Evolutionary conservation across 2,797 vertebrate genomes (phyloP), one percentile per base, ranked within the genome.

Genomic region (Crocodylus rhombifer): DNA sequence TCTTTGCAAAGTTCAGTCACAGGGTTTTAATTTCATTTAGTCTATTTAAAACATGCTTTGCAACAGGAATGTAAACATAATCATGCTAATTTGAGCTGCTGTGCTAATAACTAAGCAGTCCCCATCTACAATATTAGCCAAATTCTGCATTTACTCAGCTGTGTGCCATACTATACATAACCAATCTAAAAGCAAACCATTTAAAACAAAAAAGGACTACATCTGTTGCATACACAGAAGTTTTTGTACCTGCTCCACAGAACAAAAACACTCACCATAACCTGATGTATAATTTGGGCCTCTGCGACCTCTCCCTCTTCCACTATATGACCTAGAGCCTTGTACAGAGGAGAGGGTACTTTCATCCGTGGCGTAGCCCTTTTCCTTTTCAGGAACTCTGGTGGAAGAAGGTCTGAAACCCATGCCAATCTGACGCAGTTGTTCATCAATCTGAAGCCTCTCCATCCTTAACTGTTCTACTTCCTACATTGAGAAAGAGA

Each of bases 391-490:
- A 21, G 98, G 96, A 55, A 98, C 97, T 93, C 98, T 98, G 88
- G 96, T 91, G 2, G 98, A 98, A 80, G 97, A 97, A 71, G 99
- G 98, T 89, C 99, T 98, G 97, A 99, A 99, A 91, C 99, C 99
- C 98, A 99, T 98, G 91, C 98, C 99, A 74, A 99, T 98, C 98
- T 99, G 99, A 91, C 99, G 98, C 55, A 99, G 96, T 82, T 99
- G 99, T 65, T 99, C 99, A 25, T 99, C 99, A 25, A 99, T 99
- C 97, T 99, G 99, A 93, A 99, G 98, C 88, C 99, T 98, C 97
- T 99, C 99, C 98, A 99, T 96, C 84, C 99, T 98, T 95, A 99
- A 98, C 61, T 99, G 98, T 94, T 99, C 99, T 57, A 99, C 99
- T 97, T 99, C 99, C 99, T 99, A 93, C 7, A 51, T 42, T 76